These are phyloP conservation scores for Cebuella pygmaea DNA, from an alignment of 2,797 vertebrate species.

Conservation along the genomic window DNA sequence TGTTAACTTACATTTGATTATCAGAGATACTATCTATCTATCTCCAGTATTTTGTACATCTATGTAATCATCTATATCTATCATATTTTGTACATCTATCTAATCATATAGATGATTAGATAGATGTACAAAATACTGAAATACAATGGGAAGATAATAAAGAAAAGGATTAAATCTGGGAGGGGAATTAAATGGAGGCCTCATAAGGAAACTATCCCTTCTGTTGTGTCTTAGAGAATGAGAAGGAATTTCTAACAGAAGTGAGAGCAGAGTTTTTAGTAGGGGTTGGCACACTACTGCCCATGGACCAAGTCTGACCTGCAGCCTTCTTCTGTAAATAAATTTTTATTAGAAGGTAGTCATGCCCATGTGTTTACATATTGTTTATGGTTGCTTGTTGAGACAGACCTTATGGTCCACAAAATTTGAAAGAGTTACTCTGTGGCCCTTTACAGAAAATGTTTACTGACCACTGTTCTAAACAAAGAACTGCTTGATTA, in stretches of 20 bases:
- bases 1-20: neutral
- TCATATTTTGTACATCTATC: too few species aligned
- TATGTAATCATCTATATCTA: neutral
- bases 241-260: slow-evolving; percentile 1
- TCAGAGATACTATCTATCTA: neutral
- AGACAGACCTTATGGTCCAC: neutral
- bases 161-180: neutral
- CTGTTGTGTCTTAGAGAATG: neutral
- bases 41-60: neutral
- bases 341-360: neutral
- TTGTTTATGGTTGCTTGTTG: neutral
- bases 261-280: neutral
- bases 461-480: neutral
- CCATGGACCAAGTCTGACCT: neutral
- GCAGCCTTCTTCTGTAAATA: neutral
- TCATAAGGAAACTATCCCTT: neutral
- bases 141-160: neutral
- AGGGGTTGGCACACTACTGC: neutral
- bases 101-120: neutral
- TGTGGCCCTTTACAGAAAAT: neutral
- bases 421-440: neutral
- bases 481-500: neutral
- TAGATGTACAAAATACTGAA: neutral
- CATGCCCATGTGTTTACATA: neutral
- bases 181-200: neutral